These are phyloP conservation scores for Drosophila mimetica DNA, from an alignment of 2,888 invertebrate genomes.

Conservation along the genomic window DNA sequence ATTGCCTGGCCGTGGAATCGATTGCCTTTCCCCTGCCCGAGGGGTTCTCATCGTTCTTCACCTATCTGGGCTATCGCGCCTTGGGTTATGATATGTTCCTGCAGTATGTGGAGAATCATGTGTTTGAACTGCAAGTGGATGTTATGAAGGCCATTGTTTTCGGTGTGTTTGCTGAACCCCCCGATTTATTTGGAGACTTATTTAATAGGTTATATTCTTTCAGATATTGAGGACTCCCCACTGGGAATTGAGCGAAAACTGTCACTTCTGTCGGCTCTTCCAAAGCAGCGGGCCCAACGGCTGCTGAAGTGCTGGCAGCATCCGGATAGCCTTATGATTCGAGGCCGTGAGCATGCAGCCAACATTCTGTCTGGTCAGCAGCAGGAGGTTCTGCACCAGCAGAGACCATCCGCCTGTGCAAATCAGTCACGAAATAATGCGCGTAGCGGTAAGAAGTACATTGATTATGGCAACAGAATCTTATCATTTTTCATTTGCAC, in stretches of 20 bases:
- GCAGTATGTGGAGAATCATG: conserved; percentile 93
- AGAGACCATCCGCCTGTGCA: conserved; percentile 58
- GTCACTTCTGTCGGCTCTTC: conserved; percentile 89
- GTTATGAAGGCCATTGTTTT: conserved; percentile 93
- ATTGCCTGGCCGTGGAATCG: conserved; percentile 91
- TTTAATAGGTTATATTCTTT: conserved; percentile 17
- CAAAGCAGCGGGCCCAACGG: conserved; percentile 91
- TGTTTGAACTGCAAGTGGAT: conserved; percentile 94
- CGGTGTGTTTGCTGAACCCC: conserved; percentile 85
- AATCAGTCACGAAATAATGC: conserved; percentile 66
- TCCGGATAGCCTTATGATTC: conserved; percentile 90
- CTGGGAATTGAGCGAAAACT: conserved; percentile 89
- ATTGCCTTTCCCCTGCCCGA: conserved; percentile 93
- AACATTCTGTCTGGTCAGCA: conserved; percentile 91
- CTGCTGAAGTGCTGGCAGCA: conserved; percentile 91
- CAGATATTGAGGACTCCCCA: conserved; percentile 85
- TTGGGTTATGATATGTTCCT: conserved; percentile 91
- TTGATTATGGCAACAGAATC: neutral
- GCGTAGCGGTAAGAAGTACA: conserved; percentile 59
- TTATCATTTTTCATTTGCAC: conserved; percentile 23
- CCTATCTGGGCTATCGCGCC: conserved; percentile 92
- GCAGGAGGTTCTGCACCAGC: conserved; percentile 83
- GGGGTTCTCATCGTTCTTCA: conserved; percentile 95
- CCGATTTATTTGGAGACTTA: no score
- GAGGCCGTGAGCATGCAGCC: conserved; percentile 92